These are phyloP conservation scores for Notechis scutatus DNA, from an alignment of 2,113 vertebrate species.

Conservation along the genomic window DNA sequence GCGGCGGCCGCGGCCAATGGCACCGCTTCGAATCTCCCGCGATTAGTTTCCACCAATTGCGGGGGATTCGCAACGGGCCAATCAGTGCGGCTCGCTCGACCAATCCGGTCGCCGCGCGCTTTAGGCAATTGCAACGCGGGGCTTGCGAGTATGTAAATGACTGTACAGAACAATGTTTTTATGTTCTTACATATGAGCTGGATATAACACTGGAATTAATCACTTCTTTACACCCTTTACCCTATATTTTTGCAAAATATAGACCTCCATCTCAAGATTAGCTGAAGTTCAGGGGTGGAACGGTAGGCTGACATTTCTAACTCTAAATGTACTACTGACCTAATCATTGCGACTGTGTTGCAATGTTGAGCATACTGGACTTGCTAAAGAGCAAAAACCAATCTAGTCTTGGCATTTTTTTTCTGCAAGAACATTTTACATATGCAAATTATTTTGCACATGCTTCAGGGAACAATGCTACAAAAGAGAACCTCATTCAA, in stretches of 20 bases:
- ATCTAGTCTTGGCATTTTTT: neutral
- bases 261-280: neutral
- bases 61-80: too few species aligned
- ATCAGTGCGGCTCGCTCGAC: too few species aligned
- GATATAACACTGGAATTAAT: neutral
- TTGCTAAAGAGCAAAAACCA: neutral
- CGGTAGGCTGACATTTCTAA: neutral
- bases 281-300: neutral
- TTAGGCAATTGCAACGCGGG: too few species aligned
- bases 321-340: neutral
- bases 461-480: neutral
- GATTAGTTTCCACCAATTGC: too few species aligned
- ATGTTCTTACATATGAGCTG: neutral
- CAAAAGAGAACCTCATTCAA: neutral
- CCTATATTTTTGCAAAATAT: neutral
- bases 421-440: neutral
- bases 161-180: too few species aligned
- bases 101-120: too few species aligned
- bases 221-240: neutral
- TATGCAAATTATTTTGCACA: neutral
- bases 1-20: too few species aligned
- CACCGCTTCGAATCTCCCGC: too few species aligned
- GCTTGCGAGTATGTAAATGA: too few species aligned
- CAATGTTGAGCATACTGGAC: neutral
- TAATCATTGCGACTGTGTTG: neutral